Conservation (phyloP, 2,113 vertebrate species). For the Gasterosteus aculeatus region DNA sequence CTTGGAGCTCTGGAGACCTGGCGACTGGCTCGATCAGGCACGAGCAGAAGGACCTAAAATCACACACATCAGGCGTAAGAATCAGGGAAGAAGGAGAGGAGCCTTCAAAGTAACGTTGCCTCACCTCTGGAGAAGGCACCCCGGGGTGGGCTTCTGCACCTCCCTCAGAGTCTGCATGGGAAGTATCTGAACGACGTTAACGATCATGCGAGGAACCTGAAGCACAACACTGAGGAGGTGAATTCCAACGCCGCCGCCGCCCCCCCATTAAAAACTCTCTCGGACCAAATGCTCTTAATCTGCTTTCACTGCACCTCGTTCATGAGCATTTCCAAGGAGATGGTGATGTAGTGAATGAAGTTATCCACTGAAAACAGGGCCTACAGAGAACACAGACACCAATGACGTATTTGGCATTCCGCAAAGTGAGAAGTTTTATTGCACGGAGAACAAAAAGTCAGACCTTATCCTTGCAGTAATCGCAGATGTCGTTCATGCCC, state of each 20-base stretch:
- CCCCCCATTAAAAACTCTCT: not conserved
- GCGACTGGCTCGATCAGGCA: constrained; percentile 79
- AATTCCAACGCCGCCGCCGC: not conserved
- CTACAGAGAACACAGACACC: constrained; percentile 49
- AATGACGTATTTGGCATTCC: too few relatives aligned
- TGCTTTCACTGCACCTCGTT: constrained; percentile 74
- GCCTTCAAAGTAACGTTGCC: not conserved
- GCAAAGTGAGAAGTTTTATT: not conserved
- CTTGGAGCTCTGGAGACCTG: constrained; percentile 78
- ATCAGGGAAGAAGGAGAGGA: too few relatives aligned
- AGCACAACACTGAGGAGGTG: not conserved
- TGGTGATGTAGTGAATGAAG: constrained; percentile 81
- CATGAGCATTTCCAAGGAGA: constrained; percentile 84
- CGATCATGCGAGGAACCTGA: constrained; percentile 84
- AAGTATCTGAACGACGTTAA: constrained; percentile 84
- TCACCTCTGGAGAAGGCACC: constrained; percentile 83
- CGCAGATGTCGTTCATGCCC: constrained; percentile 86
- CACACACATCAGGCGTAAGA: too few relatives aligned
- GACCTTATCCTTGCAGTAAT: constrained; percentile 86
- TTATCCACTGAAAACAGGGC: constrained; percentile 82
- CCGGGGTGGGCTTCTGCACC: constrained; percentile 80
- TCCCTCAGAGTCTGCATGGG: constrained; percentile 80
- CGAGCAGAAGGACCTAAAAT: constrained; percentile 81
- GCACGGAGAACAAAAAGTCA: not conserved
- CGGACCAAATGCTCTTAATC: not conserved